A percentile compares a stretch with the other conserved stretches of the same genome.
Conservation (phyloP, 2,797 vertebrate species). For the Spondyliosoma cantharus region DNA sequence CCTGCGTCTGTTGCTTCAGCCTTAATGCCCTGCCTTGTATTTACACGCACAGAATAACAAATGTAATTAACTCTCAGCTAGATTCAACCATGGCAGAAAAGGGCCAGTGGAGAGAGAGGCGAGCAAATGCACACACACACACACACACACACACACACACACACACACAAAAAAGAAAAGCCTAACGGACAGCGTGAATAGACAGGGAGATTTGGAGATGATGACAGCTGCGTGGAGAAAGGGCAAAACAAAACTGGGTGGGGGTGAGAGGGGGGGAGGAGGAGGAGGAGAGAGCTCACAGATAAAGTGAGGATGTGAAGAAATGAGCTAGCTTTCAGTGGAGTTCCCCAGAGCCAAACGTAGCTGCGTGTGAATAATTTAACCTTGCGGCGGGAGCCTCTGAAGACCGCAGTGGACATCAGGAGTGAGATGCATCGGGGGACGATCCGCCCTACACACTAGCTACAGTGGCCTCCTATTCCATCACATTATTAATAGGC, state of each 20-base stretch:
- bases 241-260: constrained; percentile 1
- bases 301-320: constrained; percentile 22
- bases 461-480: constrained; percentile 52
- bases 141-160: neutral
- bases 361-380: constrained; percentile 68
- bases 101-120: constrained; percentile 25
- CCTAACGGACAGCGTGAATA: constrained; percentile 7
- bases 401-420: constrained; percentile 62
- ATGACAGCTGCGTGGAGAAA: constrained; percentile 43
- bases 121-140: neutral
- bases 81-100: constrained; percentile 55
- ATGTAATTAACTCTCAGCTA: constrained; percentile 70
- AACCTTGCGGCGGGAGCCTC: constrained; percentile 50
- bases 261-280: neutral
- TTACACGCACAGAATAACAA: constrained; percentile 67
- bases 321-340: constrained; percentile 24
- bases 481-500: constrained; percentile 51
- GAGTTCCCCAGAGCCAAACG: constrained; percentile 55
- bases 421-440: constrained; percentile 43
- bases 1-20: constrained; percentile 66
- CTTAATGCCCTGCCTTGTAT: constrained; percentile 65
- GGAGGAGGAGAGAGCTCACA: neutral
- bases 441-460: constrained; percentile 41
- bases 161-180: neutral
- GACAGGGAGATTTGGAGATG: constrained; percentile 27